These are phyloP conservation scores for Casuarius casuarius DNA, from an alignment of 2,113 vertebrate species.

Conservation along the genomic window DNA sequence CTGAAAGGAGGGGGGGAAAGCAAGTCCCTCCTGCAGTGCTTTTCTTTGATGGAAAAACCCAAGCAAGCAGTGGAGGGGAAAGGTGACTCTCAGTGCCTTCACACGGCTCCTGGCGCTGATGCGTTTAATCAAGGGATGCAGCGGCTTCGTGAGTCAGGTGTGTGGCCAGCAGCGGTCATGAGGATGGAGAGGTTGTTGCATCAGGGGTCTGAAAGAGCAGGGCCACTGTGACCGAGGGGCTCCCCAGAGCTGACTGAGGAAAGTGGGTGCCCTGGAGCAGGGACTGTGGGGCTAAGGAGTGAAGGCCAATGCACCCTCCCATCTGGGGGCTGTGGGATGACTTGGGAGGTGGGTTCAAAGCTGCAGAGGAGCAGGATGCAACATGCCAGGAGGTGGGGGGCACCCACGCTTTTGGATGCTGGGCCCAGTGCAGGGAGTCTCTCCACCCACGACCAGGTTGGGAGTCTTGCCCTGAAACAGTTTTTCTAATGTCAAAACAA, in stretches of 20 bases:
- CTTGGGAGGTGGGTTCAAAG: neutral
- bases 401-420: neutral
- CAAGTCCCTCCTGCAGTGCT: neutral
- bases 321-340: neutral
- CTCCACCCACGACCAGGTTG: neutral
- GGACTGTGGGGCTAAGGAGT: accelerated
- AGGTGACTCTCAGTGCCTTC: too few relatives aligned
- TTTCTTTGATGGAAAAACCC: neutral
- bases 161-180: accelerated
- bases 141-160: neutral
- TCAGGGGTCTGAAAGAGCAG: neutral
- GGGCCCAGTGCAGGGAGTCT: neutral
- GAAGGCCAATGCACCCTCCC: accelerated
- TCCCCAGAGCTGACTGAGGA: accelerated
- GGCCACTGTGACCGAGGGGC: accelerated
- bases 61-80: too few relatives aligned
- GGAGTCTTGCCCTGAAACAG: neutral
- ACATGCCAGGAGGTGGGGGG: neutral
- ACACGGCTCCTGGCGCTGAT: too few relatives aligned
- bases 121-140: accelerated
- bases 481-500: neutral
- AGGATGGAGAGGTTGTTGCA: neutral
- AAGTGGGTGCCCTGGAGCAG: neutral
- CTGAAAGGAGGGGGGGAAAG: neutral
- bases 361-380: neutral